Base-by-base conservation (phyloP, 2,888 invertebrate genomes). In the Scelioninae gen. 2 region DNA sequence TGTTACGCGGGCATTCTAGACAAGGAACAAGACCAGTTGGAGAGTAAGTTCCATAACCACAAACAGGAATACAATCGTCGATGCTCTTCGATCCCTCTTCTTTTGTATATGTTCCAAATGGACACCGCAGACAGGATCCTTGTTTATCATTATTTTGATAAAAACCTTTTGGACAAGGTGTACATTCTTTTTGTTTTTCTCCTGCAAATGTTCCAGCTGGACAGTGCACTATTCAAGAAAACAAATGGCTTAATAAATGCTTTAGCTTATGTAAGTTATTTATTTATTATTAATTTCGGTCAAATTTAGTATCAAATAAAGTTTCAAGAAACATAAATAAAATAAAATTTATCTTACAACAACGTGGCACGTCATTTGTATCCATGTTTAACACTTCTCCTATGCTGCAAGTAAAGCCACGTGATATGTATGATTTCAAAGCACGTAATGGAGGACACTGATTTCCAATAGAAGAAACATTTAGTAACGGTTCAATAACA, bases 351-450 rank as follows among this genome's bases (percentile, higher is more conserved):
- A n/a, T n/a, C 93, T 92, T 88, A 94, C 94, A 89, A 89, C 97
- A 97, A 87, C 96, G 89, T 16, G 97, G 95, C 48, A 96, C 95
- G 83, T 95, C 94, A 79, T 93, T 94, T 0, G 95, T 94, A 78
- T 96, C 95, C 92, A 95, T 96, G 82, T 97, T 96, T 3, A 98
- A 87, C 6, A 97, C 96, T 89, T 97, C 97, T 2, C 97, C 97
- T 57, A 94, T 91, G 79, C 93, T 95, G 81, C 97, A 98, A 33
- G 96, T 95, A 83, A 97, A 98, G 69, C 97, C 97, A 81, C 96
- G 91, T 0, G 91, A 89, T 68, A 96, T 94, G 1, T 91, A 90
- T 39, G 96, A 96, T 81, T 92, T 92, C 1, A 96, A 89, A 1
- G 96, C 97, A 82, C 94, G 91, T 52, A 97, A 86, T 1, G 96